phyloP scores from a whole-genome alignment of 2,797 vertebrate species.

The Perodicticus potto region DNA sequence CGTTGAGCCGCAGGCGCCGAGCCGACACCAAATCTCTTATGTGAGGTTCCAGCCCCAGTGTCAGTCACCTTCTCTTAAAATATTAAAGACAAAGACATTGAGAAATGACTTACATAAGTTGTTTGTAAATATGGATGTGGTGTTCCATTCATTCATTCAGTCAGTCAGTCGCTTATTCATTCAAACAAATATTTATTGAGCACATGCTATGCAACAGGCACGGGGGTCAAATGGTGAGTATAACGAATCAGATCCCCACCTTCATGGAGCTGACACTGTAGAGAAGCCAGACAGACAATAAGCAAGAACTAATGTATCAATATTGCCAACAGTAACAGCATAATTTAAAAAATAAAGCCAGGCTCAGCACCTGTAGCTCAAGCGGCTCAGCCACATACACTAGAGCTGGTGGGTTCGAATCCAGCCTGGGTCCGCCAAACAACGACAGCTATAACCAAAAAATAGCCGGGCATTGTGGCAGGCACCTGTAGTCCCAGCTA shows the following conservation, averaged over 20 bases:
- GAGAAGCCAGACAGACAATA: too few relatives aligned
- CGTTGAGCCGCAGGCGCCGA: too few relatives aligned
- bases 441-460: too few relatives aligned
- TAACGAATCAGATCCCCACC: not conserved
- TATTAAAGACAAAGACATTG: slow-evolving; percentile 29
- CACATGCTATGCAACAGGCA: not conserved
- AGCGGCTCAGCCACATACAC: too few relatives aligned
- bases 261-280: too few relatives aligned
- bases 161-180: not conserved
- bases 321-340: not conserved
- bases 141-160: not conserved
- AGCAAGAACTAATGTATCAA: not conserved
- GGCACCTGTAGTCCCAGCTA: too few relatives aligned
- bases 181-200: slow-evolving; percentile 10
- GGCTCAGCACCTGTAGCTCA: too few relatives aligned
- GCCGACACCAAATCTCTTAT: not conserved
- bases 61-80: not conserved
- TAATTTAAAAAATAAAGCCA: not conserved
- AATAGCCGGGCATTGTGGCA: too few relatives aligned
- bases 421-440: too few relatives aligned
- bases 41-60: not conserved
- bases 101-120: not conserved
- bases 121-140: not conserved
- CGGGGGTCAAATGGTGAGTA: not conserved
- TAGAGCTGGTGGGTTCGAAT: too few relatives aligned